phyloP scores from a whole-genome alignment of 2,113 vertebrate genomes.

The Lanius collurio region DNA sequence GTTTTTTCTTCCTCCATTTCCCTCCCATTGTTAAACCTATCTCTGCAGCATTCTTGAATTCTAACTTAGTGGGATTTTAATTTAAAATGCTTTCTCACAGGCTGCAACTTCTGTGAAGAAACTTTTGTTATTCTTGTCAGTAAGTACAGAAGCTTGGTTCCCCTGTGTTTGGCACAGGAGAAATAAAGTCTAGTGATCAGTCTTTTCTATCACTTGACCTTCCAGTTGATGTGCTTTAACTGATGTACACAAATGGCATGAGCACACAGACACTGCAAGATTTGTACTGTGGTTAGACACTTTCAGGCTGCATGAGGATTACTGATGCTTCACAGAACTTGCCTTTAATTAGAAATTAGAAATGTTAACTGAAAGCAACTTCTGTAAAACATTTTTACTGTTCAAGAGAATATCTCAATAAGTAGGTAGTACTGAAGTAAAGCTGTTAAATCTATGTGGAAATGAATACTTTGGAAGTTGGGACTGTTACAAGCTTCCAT shows the following conservation, averaged over 20 bases:
- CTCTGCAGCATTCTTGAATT: background rate
- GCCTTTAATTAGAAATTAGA: background rate
- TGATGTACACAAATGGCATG: background rate
- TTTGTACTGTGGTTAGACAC: rapidly evolving
- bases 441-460: background rate
- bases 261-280: background rate
- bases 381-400: background rate
- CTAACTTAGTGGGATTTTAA: background rate
- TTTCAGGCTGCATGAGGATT: background rate
- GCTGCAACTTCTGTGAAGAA: background rate
- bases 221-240: background rate
- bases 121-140: background rate
- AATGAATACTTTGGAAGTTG: background rate
- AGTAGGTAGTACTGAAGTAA: background rate
- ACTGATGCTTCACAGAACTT: background rate
- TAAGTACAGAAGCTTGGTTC: background rate
- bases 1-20: background rate
- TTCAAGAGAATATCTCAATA: background rate
- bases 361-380: background rate
- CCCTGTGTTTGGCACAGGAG: background rate
- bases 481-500: background rate
- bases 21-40: background rate
- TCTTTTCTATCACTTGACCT: background rate
- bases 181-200: background rate
- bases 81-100: background rate